Evolutionary conservation across 2,888 invertebrate species (phyloP).

Genomic region (Hetaerina titia): DNA sequence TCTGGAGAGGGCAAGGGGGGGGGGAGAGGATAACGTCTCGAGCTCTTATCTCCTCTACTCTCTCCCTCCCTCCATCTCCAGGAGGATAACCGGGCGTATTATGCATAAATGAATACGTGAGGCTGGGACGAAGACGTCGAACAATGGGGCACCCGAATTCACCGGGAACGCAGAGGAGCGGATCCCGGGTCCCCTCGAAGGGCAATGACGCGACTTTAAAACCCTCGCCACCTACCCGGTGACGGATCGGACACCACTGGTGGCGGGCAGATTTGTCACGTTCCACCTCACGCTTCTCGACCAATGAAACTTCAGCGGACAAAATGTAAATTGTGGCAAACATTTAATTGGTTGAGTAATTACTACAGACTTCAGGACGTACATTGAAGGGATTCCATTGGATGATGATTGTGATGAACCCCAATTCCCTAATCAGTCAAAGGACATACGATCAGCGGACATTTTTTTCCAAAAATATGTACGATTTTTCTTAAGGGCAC

Average conservation of each 20-base stretch:
- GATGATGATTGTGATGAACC: background rate
- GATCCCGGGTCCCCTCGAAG: slow-evolving; percentile 2
- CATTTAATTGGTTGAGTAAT: background rate
- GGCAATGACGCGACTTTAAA: background rate
- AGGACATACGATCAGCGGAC: background rate
- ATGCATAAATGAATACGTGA: slow-evolving; percentile 31
- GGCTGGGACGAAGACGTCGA: background rate
- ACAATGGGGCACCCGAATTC: slow-evolving; percentile 17
- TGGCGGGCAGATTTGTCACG: slow-evolving; percentile 13
- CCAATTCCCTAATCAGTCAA: background rate
- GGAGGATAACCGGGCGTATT: slow-evolving; percentile 19
- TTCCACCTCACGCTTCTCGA: background rate
- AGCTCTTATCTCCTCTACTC: slow-evolving; percentile 1
- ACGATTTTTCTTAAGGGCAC: background rate
- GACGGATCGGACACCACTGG: background rate
- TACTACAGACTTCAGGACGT: background rate
- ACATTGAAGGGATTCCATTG: background rate
- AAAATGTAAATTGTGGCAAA: background rate
- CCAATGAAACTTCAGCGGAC: background rate
- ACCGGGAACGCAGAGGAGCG: background rate
- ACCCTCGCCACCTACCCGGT: background rate
- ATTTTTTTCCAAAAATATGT: background rate
- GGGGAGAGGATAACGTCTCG: slow-evolving; percentile 10
- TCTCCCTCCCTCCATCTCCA: background rate
- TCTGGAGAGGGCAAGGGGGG: background rate